Evolutionary conservation across 2,888 invertebrate genomes (phyloP).

Genomic region (Caenorhabditis virilis): DNA sequence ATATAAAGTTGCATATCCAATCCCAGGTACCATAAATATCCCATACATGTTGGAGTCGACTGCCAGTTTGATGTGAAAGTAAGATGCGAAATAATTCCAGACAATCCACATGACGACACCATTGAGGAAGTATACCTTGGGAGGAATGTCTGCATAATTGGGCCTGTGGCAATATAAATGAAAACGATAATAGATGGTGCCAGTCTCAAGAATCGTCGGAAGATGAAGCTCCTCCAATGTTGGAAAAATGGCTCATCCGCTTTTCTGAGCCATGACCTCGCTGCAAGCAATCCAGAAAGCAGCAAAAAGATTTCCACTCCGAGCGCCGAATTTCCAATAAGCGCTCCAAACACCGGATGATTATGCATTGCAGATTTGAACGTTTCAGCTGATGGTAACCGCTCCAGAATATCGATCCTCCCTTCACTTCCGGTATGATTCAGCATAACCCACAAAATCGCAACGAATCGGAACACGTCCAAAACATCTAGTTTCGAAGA

Average conservation of each 20-base stretch:
- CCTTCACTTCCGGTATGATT: conserved; percentile 66
- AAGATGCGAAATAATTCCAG: conserved; percentile 55
- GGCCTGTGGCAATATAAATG: conserved; percentile 59
- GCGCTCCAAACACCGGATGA: conserved; percentile 63
- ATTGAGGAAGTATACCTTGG: conserved; percentile 60
- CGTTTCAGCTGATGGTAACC: conserved; percentile 53
- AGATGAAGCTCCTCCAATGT: conserved; percentile 56
- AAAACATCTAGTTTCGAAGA: conserved; percentile 52
- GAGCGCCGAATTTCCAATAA: conserved; percentile 66
- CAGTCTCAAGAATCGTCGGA: conserved; percentile 55
- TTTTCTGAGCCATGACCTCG: conserved; percentile 60
- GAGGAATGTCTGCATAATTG: conserved; percentile 47
- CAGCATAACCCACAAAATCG: conserved; percentile 66
- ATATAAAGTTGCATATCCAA: conserved; percentile 66
- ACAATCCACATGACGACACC: conserved; percentile 58
- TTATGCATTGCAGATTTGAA: conserved; percentile 64
- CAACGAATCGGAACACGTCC: conserved; percentile 59
- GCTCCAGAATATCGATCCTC: conserved; percentile 61
- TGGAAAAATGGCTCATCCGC: conserved; percentile 49
- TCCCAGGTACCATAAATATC: conserved; percentile 67
- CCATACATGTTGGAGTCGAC: conserved; percentile 63
- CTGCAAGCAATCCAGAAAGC: conserved; percentile 63
- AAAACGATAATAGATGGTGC: conserved; percentile 61
- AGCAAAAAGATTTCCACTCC: conserved; percentile 67
- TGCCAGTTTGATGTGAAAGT: conserved; percentile 63